Conservation (phyloP, 2,888 invertebrate species). For the Serripes groenlandicus region DNA sequence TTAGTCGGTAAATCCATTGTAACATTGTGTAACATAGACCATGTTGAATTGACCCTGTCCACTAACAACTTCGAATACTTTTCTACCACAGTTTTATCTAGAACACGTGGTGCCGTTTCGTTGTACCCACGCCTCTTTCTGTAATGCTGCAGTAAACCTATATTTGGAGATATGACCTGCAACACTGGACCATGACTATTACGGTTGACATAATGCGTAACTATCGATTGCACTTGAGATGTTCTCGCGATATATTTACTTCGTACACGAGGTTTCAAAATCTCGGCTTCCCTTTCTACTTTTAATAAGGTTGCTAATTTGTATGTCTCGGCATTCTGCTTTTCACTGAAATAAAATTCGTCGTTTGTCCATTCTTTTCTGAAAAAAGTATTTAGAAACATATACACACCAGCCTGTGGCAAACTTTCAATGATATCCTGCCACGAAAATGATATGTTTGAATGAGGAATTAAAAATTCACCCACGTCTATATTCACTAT, state of each 20-base stretch:
- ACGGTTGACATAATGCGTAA: constrained; percentile 10
- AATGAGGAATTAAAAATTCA: constrained; percentile 81
- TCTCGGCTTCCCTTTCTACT: constrained; percentile 1
- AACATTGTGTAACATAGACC: constrained; percentile 9
- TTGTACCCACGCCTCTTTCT: constrained; percentile 16
- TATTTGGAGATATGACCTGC: not conserved
- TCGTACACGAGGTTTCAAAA: not conserved
- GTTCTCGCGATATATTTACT: constrained; percentile 15
- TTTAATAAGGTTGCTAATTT: constrained; percentile 10
- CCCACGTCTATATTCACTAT: constrained; percentile 82
- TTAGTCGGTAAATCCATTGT: constrained; percentile 18
- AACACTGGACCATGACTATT: not conserved
- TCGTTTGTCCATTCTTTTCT: constrained; percentile 20
- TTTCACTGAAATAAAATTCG: not conserved
- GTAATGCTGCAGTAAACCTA: constrained; percentile 26
- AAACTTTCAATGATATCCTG: constrained; percentile 15
- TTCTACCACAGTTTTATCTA: constrained; percentile 8
- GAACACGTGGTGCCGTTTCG: not conserved
- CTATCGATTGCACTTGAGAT: not conserved
- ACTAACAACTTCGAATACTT: constrained; percentile 11
- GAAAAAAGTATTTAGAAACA: constrained; percentile 20
- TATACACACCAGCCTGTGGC: not conserved
- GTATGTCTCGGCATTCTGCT: constrained; percentile 8
- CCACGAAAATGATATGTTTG: not conserved
- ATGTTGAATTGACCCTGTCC: not conserved